phyloP scores from a whole-genome alignment of 1,140 invertebrate species.

The Bombus consobrinus region DNA sequence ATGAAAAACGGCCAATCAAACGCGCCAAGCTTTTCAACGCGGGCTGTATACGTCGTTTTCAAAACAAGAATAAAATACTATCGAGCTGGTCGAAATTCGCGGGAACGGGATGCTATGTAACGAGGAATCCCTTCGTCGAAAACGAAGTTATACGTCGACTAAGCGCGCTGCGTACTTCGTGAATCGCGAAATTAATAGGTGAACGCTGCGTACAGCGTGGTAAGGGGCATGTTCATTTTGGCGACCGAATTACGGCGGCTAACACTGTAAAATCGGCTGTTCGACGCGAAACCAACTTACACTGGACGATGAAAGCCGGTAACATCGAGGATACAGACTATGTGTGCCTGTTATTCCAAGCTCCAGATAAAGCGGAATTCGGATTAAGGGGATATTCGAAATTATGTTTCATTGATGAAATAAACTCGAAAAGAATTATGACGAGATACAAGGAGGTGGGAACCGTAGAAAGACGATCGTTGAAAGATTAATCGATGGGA shows the following conservation, averaged over 20 bases:
- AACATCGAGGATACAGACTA: too few relatives aligned
- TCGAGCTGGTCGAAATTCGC: background rate
- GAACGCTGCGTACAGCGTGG: too few relatives aligned
- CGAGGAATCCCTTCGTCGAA: background rate
- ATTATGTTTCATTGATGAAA: too few relatives aligned
- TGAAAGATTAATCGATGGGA: too few relatives aligned
- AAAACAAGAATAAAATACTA: background rate
- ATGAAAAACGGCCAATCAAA: slow-evolving; percentile 1
- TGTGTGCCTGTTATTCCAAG: too few relatives aligned
- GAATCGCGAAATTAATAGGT: background rate
- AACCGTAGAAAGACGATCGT: too few relatives aligned
- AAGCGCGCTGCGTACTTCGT: background rate
- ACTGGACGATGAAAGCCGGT: background rate
- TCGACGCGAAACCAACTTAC: background rate
- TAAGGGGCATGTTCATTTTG: background rate
- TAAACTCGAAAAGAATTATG: too few relatives aligned
- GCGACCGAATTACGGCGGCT: background rate
- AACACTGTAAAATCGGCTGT: background rate
- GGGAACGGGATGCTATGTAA: background rate
- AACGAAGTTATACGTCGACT: background rate
- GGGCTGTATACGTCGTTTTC: background rate
- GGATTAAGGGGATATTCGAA: too few relatives aligned
- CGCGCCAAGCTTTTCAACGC: background rate
- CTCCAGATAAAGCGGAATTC: too few relatives aligned
- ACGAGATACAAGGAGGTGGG: too few relatives aligned